These are phyloP conservation scores for Cynocephalus volans DNA, from an alignment of 2,113 vertebrate genomes.

Conservation along the genomic window DNA sequence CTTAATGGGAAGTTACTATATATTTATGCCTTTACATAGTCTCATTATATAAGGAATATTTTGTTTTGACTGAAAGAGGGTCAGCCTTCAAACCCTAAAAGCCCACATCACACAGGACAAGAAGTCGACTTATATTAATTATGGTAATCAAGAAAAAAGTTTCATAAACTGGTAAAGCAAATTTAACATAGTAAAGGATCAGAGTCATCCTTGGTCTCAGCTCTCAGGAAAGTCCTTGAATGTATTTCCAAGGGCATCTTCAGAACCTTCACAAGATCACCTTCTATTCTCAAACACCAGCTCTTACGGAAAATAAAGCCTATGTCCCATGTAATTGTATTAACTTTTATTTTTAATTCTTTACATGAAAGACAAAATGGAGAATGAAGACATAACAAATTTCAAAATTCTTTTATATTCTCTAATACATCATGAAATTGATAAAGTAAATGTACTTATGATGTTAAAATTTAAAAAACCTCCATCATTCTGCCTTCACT, in stretches of 20 bases:
- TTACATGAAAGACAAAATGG: background rate
- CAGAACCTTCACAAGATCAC: background rate
- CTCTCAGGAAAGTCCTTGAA: background rate
- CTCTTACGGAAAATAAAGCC: background rate
- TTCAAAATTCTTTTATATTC: background rate
- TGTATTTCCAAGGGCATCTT: background rate
- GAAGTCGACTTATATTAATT: background rate
- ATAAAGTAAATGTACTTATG: background rate
- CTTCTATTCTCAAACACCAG: background rate
- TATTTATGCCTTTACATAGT: background rate
- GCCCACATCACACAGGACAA: background rate
- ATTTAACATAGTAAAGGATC: background rate
- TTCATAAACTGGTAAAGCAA: background rate
- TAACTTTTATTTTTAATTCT: background rate
- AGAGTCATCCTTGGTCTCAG: background rate
- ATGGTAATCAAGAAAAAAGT: background rate
- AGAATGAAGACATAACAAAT: background rate
- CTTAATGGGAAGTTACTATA: background rate
- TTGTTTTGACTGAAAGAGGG: background rate
- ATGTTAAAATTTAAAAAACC: background rate
- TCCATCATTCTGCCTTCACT: background rate
- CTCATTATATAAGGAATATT: background rate
- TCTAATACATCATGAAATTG: background rate
- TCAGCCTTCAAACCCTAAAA: background rate
- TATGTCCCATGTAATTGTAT: background rate